Evolutionary conservation across 2,797 vertebrate species (phyloP).

Genomic region (Acipenser oxyrinchus): DNA sequence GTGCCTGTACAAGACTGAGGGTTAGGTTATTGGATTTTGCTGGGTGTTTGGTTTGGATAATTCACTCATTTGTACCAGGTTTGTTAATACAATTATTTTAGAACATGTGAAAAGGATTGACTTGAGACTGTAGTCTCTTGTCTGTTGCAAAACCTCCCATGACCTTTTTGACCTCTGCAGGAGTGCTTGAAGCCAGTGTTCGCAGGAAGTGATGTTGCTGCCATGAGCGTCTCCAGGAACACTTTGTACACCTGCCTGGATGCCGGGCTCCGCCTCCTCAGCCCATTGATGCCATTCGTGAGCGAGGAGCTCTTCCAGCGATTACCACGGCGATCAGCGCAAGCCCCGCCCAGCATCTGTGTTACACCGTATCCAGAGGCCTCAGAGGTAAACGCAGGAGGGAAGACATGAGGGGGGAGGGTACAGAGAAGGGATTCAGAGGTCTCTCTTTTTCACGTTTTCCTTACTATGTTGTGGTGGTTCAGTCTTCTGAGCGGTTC

Average conservation of each 20-base stretch:
- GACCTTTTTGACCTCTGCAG: constrained; percentile 28
- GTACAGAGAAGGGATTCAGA: background rate
- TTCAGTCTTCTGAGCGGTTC: too few species aligned
- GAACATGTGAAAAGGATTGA: too few species aligned
- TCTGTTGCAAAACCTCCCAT: background rate
- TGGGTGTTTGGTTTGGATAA: too few species aligned
- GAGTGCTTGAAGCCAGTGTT: constrained; percentile 69
- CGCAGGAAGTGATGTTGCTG: constrained; percentile 37
- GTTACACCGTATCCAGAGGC: constrained; percentile 69
- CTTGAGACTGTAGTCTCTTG: too few species aligned
- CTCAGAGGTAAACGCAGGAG: constrained; percentile 50
- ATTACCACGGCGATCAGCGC: constrained; percentile 59
- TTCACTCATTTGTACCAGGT: too few species aligned
- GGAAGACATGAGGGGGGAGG: background rate
- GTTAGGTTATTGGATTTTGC: too few species aligned
- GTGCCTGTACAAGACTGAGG: too few species aligned
- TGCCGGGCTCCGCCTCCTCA: constrained; percentile 70
- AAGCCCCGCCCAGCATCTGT: constrained; percentile 61
- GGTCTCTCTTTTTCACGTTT: background rate
- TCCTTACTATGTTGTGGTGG: background rate
- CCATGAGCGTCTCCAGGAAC: constrained; percentile 60
- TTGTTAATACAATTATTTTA: too few species aligned
- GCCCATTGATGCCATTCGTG: constrained; percentile 85
- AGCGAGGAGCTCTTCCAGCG: constrained; percentile 82
- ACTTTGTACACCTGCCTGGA: constrained; percentile 82